Base-by-base conservation (phyloP, 2,113 vertebrate genomes). In the Pitta sordida region DNA sequence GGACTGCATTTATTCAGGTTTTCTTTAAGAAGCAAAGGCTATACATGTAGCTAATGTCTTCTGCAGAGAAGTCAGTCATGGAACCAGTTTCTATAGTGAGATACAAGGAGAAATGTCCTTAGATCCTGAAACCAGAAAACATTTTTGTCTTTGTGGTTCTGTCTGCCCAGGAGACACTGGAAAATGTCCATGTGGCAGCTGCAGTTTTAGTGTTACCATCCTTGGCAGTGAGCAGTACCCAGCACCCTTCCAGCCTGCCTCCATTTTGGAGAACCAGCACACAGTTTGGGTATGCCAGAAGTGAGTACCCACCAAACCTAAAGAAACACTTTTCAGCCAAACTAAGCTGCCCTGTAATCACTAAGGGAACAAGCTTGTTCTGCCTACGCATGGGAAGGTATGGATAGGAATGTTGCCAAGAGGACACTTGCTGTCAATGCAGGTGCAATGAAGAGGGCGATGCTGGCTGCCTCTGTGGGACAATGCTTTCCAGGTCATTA, bases 1-100 rank as follows among this genome's bases (percentile, higher is more conserved):
- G 34, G 69, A 94, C 70, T 75, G 32, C 27, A 86, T 93, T 96
- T 97, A 71, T 94, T 96, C 90, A 63, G 69, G 37, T 70, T 95
- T 94, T 59, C 60, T 89, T 93, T 95, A 77, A 73, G 84, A 79
- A 77, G 24, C 62, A 78, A 89, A 95, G 60, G 36, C 53, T 78
- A 32, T 41, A 59, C 29, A 11, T 34, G 16, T 32, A 20, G 29
- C 55, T 91, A 59, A 49, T 56, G 12, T 88, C 41, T 87, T 86
- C 43, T 52, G 44, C 53, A 92, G 46, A 79, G 39, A 39, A 75
- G 32, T 93, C 64, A 48, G 29, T 78, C 62, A 9, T 32, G 83
- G 93, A 84, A 75, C 15, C 20, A 55, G 62, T 75, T 82, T 76
- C 52, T 79, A 15, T 29, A 48, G 46, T 46, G 41, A 91, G 29